phyloP scores from a whole-genome alignment of 2,113 vertebrate species.

The Apteryx mantelli region DNA sequence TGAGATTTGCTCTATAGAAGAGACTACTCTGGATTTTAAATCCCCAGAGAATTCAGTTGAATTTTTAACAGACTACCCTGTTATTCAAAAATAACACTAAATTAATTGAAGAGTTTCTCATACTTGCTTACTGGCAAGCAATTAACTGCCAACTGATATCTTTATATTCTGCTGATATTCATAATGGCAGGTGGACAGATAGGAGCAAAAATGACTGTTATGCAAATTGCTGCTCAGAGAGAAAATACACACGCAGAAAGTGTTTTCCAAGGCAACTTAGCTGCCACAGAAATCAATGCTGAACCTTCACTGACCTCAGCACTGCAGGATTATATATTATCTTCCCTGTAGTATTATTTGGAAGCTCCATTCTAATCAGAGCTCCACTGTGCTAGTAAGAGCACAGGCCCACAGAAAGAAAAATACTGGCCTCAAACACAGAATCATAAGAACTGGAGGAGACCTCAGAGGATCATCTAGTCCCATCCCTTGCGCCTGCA shows the following conservation, averaged over 20 bases:
- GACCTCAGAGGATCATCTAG: background rate
- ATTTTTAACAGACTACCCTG: background rate
- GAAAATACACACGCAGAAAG: background rate
- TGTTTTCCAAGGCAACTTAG: background rate
- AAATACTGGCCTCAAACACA: background rate
- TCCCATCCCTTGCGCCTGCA: background rate
- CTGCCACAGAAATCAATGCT: background rate
- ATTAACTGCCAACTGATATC: background rate
- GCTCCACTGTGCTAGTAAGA: background rate
- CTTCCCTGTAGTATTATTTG: background rate
- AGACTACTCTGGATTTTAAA: background rate
- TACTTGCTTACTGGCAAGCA: background rate
- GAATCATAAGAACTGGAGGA: background rate
- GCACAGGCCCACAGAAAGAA: background rate
- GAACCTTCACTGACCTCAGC: background rate
- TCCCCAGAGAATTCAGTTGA: background rate
- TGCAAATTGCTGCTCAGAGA: background rate
- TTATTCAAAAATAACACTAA: background rate
- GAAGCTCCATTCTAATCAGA: background rate
- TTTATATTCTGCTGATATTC: background rate
- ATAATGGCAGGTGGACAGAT: background rate
- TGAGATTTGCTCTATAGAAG: background rate
- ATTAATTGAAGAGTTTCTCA: background rate
- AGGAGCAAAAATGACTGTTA: background rate
- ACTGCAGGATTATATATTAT: fast-evolving